Conservation (phyloP, 2,113 vertebrate species). For the Ctenodactylus gundi region DNA sequence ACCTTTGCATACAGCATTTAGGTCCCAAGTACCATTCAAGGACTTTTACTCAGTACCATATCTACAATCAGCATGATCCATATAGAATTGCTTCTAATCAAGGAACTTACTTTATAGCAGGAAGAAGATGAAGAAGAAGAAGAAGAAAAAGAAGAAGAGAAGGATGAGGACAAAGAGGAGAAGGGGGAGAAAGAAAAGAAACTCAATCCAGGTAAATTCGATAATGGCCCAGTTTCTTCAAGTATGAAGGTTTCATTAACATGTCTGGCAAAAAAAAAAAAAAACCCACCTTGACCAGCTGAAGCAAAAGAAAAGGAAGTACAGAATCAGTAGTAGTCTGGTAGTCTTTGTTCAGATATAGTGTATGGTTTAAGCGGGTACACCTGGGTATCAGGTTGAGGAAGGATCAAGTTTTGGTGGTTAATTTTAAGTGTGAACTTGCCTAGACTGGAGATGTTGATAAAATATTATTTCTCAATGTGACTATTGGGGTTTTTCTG, state of each 20-base stretch:
- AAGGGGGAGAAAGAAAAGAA: no score
- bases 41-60: not conserved
- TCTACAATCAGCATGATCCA: not conserved
- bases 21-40: not conserved
- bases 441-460: no score
- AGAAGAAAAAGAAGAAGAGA: not conserved
- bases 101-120: not conserved
- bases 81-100: not conserved
- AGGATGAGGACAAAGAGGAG: no score
- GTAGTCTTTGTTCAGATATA: not conserved
- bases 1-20: not conserved
- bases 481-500: not conserved
- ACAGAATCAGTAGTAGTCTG: not conserved
- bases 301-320: not conserved
- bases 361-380: not conserved
- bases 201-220: not conserved
- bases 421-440: not conserved
- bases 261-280: not conserved
- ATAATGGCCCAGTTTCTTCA: not conserved
- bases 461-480: not conserved
- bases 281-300: not conserved
- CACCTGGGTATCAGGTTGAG: not conserved
- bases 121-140: not conserved
- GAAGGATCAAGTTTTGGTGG: not conserved
- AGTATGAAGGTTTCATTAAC: not conserved